Evolutionary conservation across 2,797 vertebrate genomes (phyloP), one percentile per base, ranked within the genome.

Genomic region (Sebastes variabilis): DNA sequence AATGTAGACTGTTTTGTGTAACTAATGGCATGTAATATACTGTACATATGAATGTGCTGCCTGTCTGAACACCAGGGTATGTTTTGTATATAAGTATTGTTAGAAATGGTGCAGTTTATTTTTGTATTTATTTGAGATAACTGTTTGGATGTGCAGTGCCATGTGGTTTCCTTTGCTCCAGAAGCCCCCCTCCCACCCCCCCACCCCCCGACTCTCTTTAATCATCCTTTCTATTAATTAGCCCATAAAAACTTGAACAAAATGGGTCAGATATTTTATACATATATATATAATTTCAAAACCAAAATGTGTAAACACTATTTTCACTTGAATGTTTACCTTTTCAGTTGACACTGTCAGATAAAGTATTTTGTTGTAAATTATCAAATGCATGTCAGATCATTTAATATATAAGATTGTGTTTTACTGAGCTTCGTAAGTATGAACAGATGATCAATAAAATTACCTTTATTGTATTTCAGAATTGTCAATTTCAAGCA

Each of bases 21-120:
- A 96, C 95, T 94, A 94, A 92, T 94, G 96, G 97, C 97, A 97
- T 97, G 97, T 97, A 96, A 95, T 94, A 97, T 97, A 96, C 93
- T 97, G 96, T 97, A 97, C 92, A 96, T 96, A 97, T 96, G 94
- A 88, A 90, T 89, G 93, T 96, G 94, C 96, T 92, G 94, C 95
- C 95, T 95, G 95, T 96, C 95, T 95, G 94, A 94, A 95, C 82
- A 89, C 95, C 95, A 96, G 94, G 96, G 94, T 97, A 96, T 95
- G 95, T 96, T 98, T 98, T 97, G 95, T 97, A 97, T 96, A 96
- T 97, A 97, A 96, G 95, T 96, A 97, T 96, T 95, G 95, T 96
- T 97, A 96, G 96, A 96, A 97, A 97, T 95, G 95, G 97, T 95
- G 94, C 95, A 81, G 94, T 94, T 96, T 94, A 96, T 96, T 96